These are phyloP conservation scores for Leptopilina syphax DNA, from an alignment of 2,888 invertebrate genomes.

Conservation along the genomic window DNA sequence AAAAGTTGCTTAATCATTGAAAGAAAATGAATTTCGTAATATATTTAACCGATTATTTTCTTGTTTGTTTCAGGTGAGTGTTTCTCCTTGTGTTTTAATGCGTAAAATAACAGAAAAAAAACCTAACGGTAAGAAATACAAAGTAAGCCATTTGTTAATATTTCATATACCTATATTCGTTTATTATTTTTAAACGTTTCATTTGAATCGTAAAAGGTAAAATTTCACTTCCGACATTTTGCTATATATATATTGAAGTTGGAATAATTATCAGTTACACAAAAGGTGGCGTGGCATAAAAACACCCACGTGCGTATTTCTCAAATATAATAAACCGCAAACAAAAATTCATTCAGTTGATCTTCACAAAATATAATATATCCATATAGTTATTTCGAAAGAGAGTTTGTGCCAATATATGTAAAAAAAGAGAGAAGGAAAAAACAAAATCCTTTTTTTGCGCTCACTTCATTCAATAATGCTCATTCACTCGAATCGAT, in stretches of 20 bases:
- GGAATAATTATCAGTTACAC: slow-evolving; percentile 4
- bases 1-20: too few species aligned
- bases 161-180: neutral
- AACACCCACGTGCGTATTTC: slow-evolving; percentile 29
- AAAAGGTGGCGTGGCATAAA: slow-evolving; percentile 11
- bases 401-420: neutral
- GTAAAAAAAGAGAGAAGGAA: too few species aligned
- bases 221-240: slow-evolving; percentile 4
- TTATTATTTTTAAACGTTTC: too few species aligned
- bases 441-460: slow-evolving; percentile 7
- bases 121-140: neutral
- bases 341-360: neutral
- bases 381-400: slow-evolving; percentile 15
- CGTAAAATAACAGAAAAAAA: neutral
- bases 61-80: slow-evolving; percentile 35
- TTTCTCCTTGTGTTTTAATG: neutral
- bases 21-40: neutral
- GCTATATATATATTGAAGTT: too few species aligned
- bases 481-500: slow-evolving; percentile 20
- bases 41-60: slow-evolving; percentile 8
- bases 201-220: too few species aligned
- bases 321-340: slow-evolving; percentile 12
- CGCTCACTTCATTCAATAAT: slow-evolving; percentile 22
- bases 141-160: neutral
- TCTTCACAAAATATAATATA: neutral